These are phyloP conservation scores for Phrynosoma blainvillii DNA, from an alignment of 2,113 vertebrate genomes.

Conservation along the genomic window DNA sequence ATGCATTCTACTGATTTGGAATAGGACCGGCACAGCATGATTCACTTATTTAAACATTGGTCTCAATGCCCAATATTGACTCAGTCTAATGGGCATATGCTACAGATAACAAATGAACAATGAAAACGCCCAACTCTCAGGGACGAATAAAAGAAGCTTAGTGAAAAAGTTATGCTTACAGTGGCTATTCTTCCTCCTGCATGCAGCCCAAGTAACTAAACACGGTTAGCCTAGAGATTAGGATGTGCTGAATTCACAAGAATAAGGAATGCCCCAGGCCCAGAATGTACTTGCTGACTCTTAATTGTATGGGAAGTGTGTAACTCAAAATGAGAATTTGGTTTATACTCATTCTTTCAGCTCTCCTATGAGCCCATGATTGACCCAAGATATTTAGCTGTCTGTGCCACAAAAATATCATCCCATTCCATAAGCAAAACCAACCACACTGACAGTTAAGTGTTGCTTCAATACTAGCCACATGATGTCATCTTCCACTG, in stretches of 20 bases:
- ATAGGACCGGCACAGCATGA: neutral
- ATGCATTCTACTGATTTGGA: accelerated
- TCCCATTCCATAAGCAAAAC: neutral
- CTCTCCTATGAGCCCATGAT: neutral
- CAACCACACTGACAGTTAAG: neutral
- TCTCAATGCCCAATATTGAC: neutral
- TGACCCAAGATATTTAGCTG: neutral
- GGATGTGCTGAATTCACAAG: neutral
- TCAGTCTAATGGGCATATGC: neutral
- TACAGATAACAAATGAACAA: neutral
- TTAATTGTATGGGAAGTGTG: neutral
- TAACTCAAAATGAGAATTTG: no score
- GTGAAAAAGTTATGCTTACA: neutral
- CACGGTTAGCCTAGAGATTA: neutral
- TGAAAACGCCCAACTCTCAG: neutral
- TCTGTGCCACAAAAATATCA: neutral
- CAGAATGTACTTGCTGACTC: no score
- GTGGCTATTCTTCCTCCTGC: neutral
- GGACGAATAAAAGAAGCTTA: neutral
- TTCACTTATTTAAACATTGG: neutral
- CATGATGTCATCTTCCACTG: neutral
- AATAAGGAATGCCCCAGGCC: no score
- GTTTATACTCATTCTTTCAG: neutral
- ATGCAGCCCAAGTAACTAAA: neutral
- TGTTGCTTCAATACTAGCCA: neutral